These are phyloP conservation scores for Urechis unicinctus DNA, from an alignment of 2,888 invertebrate genomes.

Conservation along the genomic window DNA sequence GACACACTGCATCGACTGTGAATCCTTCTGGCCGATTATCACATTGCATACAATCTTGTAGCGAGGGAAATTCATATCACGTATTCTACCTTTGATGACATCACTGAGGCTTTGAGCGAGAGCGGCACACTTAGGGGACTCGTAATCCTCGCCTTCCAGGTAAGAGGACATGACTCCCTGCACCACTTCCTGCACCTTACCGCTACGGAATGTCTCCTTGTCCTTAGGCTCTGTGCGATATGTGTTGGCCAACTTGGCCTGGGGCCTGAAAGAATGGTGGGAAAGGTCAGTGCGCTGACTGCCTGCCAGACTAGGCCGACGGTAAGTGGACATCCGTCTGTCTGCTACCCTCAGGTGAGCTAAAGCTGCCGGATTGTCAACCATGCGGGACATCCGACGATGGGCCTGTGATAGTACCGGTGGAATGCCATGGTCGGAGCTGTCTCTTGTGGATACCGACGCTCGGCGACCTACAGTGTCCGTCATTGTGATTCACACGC, in stretches of 20 bases:
- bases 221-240: slow-evolving; percentile 29
- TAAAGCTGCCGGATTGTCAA: neutral
- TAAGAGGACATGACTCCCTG: slow-evolving; percentile 29
- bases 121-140: slow-evolving; percentile 30
- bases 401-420: neutral
- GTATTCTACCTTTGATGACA: slow-evolving; percentile 14
- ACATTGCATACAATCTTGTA: slow-evolving; percentile 12
- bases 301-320: neutral
- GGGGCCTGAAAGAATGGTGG: neutral
- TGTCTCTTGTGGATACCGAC: too few relatives aligned
- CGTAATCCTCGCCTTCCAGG: slow-evolving; percentile 36
- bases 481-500: too few relatives aligned
- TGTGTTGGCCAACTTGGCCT: slow-evolving; percentile 24
- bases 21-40: slow-evolving; percentile 5
- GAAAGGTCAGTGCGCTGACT: neutral
- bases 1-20: slow-evolving; percentile 7
- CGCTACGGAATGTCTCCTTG: slow-evolving; percentile 30
- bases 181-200: slow-evolving; percentile 27
- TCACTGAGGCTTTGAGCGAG: slow-evolving; percentile 35
- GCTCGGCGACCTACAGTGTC: too few relatives aligned
- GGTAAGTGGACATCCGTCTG: neutral
- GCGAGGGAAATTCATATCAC: slow-evolving; percentile 12
- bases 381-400: neutral
- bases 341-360: too few relatives aligned
- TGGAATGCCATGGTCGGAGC: neutral